Evolutionary conservation across 2,888 invertebrate genomes (phyloP), one percentile per base, ranked within the genome.

Genomic region (Taenaris catops): DNA sequence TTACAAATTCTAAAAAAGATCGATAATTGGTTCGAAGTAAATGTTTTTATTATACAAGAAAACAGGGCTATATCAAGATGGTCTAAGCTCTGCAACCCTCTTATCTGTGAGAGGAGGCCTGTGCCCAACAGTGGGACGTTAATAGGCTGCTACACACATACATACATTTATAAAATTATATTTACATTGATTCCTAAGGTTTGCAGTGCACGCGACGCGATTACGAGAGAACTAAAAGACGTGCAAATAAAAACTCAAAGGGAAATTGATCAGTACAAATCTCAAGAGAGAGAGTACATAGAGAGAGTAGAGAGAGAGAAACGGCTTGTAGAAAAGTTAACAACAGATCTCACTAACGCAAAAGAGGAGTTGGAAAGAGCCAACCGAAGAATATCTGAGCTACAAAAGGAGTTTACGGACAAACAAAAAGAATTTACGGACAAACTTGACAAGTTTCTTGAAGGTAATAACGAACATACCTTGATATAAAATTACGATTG

Each of bases 141-240:
- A n/a, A n/a, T n/a, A n/a, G n/a, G n/a, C n/a, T n/a, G n/a, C n/a
- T n/a, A n/a, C n/a, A n/a, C n/a, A n/a, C n/a, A n/a, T n/a, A n/a
- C n/a, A n/a, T n/a, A n/a, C n/a, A n/a, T n/a, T n/a, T n/a, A n/a
- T n/a, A n/a, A n/a, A n/a, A n/a, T n/a, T n/a, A n/a, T n/a, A n/a
- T n/a, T n/a, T n/a, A n/a, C n/a, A n/a, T n/a, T n/a, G n/a, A 20
- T 42, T 74, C 8, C 78, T 28, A 68, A 91, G 63, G 90, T 90
- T 1, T 91, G 90, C 42, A 89, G 89, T 42, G 79, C 88, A 3
- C 89, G 91, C 26, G 91, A 91, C 36, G 59, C 88, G n/a, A 66
- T 89, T 2, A 66, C 83, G 10, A 81, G 88, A 43, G 89, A 91
- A 54, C 55, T 91, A 21, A 88, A 87, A 47, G 88, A 90, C 29